These are phyloP conservation scores for Lepidocolaptes lacrymiger DNA, from an alignment of 2,797 vertebrate genomes.

Conservation along the genomic window DNA sequence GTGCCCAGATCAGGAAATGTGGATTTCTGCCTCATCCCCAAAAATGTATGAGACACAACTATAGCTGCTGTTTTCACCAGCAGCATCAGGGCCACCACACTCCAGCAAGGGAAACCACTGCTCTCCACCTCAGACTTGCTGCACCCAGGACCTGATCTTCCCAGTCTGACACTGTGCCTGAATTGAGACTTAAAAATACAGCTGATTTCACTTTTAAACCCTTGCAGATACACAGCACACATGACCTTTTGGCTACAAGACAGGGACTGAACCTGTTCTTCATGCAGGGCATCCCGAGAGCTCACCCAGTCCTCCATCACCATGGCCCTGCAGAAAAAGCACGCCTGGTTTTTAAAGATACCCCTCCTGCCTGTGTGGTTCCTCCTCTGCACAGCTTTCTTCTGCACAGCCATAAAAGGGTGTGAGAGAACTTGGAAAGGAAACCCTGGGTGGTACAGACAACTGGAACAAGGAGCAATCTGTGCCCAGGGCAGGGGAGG, in stretches of 20 bases:
- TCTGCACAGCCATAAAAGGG: slow-evolving; percentile 25
- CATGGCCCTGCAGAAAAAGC: rapidly evolving
- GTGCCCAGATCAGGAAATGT: not conserved
- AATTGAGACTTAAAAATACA: not conserved
- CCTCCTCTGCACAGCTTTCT: not conserved
- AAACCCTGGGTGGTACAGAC: slow-evolving; percentile 43
- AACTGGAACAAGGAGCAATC: slow-evolving; percentile 49
- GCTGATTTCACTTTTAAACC: not conserved
- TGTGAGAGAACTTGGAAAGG: slow-evolving; percentile 62
- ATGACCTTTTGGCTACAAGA: not conserved
- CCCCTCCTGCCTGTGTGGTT: not conserved
- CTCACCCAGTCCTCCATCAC: not conserved
- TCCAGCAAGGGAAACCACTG: not conserved
- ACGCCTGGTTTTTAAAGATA: not conserved
- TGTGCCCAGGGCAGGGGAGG: slow-evolving; percentile 13
- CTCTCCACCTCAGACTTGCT: not conserved
- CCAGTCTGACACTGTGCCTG: not conserved
- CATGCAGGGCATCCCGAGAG: rapidly evolving
- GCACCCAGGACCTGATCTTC: rapidly evolving
- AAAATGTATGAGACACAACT: rapidly evolving
- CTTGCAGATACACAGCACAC: not conserved
- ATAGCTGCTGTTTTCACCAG: not conserved
- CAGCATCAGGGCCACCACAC: not conserved
- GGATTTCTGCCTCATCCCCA: not conserved
- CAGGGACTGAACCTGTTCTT: not conserved